Conservation (phyloP, 2,113 vertebrate species). For the Microtus montanus region DNA sequence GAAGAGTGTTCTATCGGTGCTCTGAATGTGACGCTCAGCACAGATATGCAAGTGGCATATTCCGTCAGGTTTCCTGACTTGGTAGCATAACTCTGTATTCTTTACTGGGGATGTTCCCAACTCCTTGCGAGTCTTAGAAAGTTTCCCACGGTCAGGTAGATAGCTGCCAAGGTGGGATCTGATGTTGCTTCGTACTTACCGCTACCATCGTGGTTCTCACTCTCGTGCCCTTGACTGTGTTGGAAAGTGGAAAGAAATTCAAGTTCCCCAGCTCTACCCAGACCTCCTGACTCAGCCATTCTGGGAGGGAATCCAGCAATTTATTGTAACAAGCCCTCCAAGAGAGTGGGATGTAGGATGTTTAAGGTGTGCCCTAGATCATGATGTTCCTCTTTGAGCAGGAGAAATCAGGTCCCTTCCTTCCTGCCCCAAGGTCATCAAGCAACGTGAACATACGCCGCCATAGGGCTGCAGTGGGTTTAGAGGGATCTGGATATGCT, state of each 20-base stretch:
- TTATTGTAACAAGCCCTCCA: not conserved
- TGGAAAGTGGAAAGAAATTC: constrained; percentile 32
- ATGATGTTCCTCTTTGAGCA: not conserved
- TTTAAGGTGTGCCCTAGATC: not conserved
- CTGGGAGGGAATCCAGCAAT: not conserved
- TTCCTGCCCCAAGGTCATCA: not conserved
- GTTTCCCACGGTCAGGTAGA: not conserved
- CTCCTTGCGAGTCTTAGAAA: not conserved
- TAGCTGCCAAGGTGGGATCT: not conserved
- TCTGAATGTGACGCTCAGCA: not conserved
- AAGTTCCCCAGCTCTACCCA: not conserved
- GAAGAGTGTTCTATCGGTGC: not conserved
- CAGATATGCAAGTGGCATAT: not conserved
- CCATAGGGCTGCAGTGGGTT: no score
- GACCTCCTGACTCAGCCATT: constrained; percentile 8
- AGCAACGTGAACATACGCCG: not conserved
- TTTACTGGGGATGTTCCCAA: not conserved
- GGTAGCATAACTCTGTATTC: not conserved
- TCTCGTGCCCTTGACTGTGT: not conserved
- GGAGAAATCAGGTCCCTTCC: not conserved
- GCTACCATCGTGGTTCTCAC: not conserved
- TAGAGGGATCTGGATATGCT: not conserved
- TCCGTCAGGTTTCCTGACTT: not conserved
- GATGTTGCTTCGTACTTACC: not conserved
- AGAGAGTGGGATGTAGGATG: not conserved